Evolutionary conservation across 2,113 vertebrate species (phyloP).

Genomic region (Nesoenas mayeri): DNA sequence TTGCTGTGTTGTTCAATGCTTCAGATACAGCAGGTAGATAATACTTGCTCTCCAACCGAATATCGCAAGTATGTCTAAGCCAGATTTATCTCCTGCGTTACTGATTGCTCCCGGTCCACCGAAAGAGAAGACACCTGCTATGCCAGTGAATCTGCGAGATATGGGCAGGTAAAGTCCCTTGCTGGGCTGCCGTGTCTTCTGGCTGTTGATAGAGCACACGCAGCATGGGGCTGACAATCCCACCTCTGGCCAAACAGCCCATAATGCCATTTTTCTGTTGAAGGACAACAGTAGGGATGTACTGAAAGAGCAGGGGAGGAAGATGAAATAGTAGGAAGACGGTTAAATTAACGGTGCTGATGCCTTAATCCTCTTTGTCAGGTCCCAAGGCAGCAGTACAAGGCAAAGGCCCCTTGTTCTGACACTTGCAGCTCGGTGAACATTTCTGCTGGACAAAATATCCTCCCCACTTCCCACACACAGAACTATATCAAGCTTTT

Average conservation of each 20-base stretch:
- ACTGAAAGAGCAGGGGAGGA: neutral
- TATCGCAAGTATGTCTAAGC: neutral
- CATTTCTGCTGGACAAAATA: neutral
- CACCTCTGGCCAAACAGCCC: neutral
- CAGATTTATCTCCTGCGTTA: neutral
- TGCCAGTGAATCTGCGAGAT: neutral
- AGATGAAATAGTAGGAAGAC: neutral
- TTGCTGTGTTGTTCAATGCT: neutral
- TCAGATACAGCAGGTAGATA: neutral
- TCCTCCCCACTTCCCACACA: neutral
- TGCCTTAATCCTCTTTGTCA: slow-evolving; percentile 11
- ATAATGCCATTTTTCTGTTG: neutral
- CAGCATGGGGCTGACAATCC: neutral
- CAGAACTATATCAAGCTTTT: neutral
- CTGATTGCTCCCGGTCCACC: neutral
- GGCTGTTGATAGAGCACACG: neutral
- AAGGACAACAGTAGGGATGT: neutral
- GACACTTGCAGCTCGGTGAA: neutral
- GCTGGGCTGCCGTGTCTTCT: neutral
- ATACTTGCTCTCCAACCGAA: neutral
- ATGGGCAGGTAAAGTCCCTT: neutral
- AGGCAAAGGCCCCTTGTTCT: neutral
- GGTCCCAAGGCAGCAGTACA: neutral
- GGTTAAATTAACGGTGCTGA: neutral
- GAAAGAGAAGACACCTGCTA: neutral